phyloP scores from a whole-genome alignment of 2,797 vertebrate species.

The Zenarchopterus dispar region DNA sequence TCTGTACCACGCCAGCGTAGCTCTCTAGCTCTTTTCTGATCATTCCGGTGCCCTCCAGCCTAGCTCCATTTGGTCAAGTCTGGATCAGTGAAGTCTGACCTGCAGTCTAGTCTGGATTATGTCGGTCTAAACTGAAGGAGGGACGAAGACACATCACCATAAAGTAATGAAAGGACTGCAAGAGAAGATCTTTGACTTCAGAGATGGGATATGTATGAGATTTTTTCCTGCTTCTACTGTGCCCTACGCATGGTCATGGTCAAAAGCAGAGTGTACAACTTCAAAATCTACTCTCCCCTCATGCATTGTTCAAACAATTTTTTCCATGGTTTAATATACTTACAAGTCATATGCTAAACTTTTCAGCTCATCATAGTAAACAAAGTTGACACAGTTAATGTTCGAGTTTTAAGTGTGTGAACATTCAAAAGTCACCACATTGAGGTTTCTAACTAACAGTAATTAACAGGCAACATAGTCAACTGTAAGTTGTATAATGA shows the following conservation, averaged over 20 bases:
- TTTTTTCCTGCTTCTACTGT: constrained; percentile 19
- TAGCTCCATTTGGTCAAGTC: constrained; percentile 19
- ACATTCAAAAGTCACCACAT: constrained; percentile 48
- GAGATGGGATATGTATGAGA: constrained; percentile 26
- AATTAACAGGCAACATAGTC: constrained; percentile 15
- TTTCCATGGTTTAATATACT: background rate
- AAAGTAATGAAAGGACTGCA: constrained; percentile 39
- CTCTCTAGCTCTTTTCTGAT: constrained; percentile 28
- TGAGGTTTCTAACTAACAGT: constrained; percentile 23
- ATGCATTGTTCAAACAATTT: constrained; percentile 5
- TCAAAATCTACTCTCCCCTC: constrained; percentile 8
- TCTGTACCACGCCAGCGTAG: constrained; percentile 31
- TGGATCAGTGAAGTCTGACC: constrained; percentile 38
- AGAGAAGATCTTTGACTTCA: constrained; percentile 32
- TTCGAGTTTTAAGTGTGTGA: constrained; percentile 17
- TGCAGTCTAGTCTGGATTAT: constrained; percentile 35
- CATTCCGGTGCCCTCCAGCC: constrained; percentile 11
- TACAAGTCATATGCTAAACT: constrained; percentile 4
- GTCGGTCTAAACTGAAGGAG: constrained; percentile 24
- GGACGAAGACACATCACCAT: constrained; percentile 21
- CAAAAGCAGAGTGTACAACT: constrained; percentile 7
- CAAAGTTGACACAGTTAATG: constrained; percentile 12
- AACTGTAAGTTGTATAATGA: constrained; percentile 49
- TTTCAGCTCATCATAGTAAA: constrained; percentile 6
- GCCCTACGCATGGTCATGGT: constrained; percentile 15